Evolutionary conservation across 2,113 vertebrate genomes (phyloP).

Genomic region (Aythya baeri): DNA sequence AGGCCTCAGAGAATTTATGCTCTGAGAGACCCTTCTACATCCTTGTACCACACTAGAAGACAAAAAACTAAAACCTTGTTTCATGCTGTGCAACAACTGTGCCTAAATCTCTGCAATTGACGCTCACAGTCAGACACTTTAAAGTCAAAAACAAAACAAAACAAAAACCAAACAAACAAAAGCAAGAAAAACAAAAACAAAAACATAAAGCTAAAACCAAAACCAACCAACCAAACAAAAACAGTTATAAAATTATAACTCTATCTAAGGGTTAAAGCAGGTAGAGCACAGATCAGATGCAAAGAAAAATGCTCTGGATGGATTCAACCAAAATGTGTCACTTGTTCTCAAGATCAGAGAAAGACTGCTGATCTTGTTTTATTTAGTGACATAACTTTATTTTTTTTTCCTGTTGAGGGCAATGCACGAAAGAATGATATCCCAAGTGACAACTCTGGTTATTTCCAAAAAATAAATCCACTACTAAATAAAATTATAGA

Average conservation of each 20-base stretch:
- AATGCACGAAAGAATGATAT: not conserved
- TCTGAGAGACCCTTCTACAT: not conserved
- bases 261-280: not conserved
- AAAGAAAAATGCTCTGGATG: not conserved
- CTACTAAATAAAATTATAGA: not conserved
- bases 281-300: not conserved
- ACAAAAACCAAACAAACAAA: too few relatives aligned
- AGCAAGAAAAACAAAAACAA: too few relatives aligned
- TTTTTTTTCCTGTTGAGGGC: not conserved
- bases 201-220: too few relatives aligned
- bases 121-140: not conserved
- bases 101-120: not conserved
- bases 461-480: not conserved
- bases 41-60: not conserved
- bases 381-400: not conserved
- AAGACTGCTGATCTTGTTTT: fast-evolving
- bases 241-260: not conserved
- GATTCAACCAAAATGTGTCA: not conserved
- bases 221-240: too few relatives aligned
- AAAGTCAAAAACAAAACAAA: too few relatives aligned
- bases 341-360: not conserved
- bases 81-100: not conserved
- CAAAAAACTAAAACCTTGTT: not conserved
- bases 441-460: not conserved
- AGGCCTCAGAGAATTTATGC: not conserved